Percentiles rank a stretch among this genome's conserved stretches.
Evolutionary conservation across 2,888 invertebrate genomes (phyloP).

Genomic region (Lasioglossum pauxillum): DNA sequence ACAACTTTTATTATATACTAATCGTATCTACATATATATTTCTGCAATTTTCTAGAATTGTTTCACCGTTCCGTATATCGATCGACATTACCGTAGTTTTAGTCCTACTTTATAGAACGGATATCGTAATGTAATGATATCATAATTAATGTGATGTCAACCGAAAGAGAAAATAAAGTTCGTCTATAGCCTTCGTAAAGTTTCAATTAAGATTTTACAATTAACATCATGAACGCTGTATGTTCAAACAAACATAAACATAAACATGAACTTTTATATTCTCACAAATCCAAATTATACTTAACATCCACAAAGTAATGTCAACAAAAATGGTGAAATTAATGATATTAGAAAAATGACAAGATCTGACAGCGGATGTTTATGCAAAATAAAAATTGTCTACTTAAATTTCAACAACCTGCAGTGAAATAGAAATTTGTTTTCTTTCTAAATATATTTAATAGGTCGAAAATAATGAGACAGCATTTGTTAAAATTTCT

Average conservation of each 20-base stretch:
- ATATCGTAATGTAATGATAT: not conserved
- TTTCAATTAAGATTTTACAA: not conserved
- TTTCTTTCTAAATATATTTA: too few species aligned
- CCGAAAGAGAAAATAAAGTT: not conserved
- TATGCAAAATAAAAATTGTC: too few species aligned
- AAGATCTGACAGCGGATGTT: too few species aligned
- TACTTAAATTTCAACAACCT: too few species aligned
- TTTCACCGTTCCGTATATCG: not conserved
- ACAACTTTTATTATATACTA: conserved; percentile 44
- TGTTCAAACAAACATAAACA: not conserved
- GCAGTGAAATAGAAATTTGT: too few species aligned
- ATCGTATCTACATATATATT: not conserved
- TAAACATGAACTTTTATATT: not conserved
- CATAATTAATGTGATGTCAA: too few species aligned
- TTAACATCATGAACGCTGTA: not conserved
- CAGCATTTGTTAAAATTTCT: too few species aligned
- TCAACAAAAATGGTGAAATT: too few species aligned
- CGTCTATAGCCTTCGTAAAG: not conserved
- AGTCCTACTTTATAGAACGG: not conserved
- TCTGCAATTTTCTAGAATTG: not conserved
- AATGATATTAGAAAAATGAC: not conserved
- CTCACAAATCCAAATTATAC: not conserved
- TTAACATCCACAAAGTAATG: not conserved
- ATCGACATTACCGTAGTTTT: not conserved
- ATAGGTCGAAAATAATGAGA: too few species aligned